Evolutionary conservation across 2,797 vertebrate genomes (phyloP).

Genomic region (Saxicola maurus): DNA sequence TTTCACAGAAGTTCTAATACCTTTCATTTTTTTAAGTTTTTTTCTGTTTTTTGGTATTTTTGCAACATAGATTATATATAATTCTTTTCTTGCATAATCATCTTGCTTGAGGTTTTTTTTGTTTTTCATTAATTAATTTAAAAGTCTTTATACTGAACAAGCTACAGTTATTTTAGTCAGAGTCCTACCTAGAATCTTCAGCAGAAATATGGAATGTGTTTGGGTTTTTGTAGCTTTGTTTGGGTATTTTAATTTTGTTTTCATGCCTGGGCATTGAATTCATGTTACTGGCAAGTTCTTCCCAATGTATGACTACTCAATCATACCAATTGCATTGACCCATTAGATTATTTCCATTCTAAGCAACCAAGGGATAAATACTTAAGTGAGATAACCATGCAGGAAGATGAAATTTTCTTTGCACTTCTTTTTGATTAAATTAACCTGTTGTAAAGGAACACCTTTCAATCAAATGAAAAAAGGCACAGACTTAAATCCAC

Average conservation of each 20-base stretch:
- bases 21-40: background rate
- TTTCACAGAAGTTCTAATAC: background rate
- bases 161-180: accelerated
- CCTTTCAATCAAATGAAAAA: background rate
- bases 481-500: background rate
- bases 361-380: background rate
- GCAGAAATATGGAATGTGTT: background rate
- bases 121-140: background rate
- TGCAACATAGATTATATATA: background rate
- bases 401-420: background rate
- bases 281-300: background rate
- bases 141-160: background rate
- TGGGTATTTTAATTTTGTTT: background rate
- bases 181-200: background rate
- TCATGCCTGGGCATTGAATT: background rate
- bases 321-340: background rate
- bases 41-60: background rate
- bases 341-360: background rate
- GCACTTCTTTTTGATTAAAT: background rate
- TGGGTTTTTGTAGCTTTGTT: background rate
- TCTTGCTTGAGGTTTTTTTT: background rate
- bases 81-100: background rate
- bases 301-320: background rate
- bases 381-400: background rate
- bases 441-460: background rate